Evolutionary conservation across 2,888 invertebrate species (phyloP), one percentile per base, ranked within the genome.

Genomic region (Lasioglossum oenotherae): DNA sequence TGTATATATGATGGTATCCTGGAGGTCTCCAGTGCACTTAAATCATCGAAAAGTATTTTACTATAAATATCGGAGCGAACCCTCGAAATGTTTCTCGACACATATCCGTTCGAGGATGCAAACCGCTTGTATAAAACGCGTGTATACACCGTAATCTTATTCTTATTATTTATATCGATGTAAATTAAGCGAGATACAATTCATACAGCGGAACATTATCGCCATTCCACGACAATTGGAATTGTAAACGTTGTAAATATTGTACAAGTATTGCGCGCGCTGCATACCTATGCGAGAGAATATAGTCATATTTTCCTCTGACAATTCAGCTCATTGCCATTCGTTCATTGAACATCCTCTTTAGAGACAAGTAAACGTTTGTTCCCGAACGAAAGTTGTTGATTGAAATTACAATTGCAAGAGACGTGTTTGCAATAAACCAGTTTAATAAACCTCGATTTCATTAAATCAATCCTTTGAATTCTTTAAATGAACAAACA

Each of bases 301-400:
- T 94, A 94, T 93, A 93, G 85, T 91, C 92, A 93, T 94, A 94
- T 94, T 94, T 94, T 94, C 94, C 92, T 94, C 92, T 93, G 93
- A 94, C 49, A 31, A 85, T 81, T 79, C 64, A 60, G 73, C 85
- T 84, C 57, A 73, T 82, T 81, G 35, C 46, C 46, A 12, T 73
- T 76, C 67, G 79, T 49, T 78, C 38, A 41, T 23, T 49, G 35
- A 49, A 38, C 35, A 69, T 69, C 69, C 69, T 69, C 69, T n/a
- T 41, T 69, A 69, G 69, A 69, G 69, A 10, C 69, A 23, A 12
- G 69, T 69, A 23, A 38, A 69, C 69, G 23, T 38, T 38, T 38
- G n/a, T 38, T 23, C 10, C 38, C 38, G 69, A 38, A 23, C 38
- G 38, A 23, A 38, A 69, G 38, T 23, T 69, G 38, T 69, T 41